Conservation (phyloP, 2,113 vertebrate genomes). For the Chaetops frenatus region DNA sequence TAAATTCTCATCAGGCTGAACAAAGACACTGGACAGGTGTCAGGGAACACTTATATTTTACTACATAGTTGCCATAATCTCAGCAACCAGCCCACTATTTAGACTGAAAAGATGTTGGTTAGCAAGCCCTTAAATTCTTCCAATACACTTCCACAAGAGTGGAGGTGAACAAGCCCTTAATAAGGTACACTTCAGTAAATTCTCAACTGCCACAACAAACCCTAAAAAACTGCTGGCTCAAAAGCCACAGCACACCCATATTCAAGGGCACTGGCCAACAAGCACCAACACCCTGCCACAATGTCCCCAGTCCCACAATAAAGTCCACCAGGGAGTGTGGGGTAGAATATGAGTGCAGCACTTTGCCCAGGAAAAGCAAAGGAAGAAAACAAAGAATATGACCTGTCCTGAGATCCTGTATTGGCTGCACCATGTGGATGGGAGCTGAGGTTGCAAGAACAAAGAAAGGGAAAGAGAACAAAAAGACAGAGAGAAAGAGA, state of each 20-base stretch:
- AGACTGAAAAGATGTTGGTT: not conserved
- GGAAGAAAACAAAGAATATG: not conserved
- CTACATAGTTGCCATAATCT: not conserved
- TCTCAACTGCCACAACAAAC: not conserved
- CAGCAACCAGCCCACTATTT: not conserved
- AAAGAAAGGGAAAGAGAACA: not conserved
- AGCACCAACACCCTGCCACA: not conserved
- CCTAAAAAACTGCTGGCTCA: not conserved
- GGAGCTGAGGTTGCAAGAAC: not conserved
- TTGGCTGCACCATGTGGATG: rapidly evolving
- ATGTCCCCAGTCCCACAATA: not conserved
- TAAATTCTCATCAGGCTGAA: not conserved
- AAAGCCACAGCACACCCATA: not conserved
- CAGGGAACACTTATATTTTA: not conserved
- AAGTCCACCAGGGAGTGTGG: not conserved
- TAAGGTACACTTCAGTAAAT: not conserved
- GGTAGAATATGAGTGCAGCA: not conserved
- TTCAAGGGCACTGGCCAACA: rapidly evolving
- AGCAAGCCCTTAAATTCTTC: not conserved
- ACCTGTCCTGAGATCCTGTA: too few relatives aligned
- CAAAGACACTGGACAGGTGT: not conserved
- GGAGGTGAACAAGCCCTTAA: not conserved
- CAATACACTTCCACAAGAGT: not conserved
- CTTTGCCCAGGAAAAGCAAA: not conserved
- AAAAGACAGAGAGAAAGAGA: not conserved